These are phyloP conservation scores for Lepas anatifera DNA, from an alignment of 2,888 invertebrate species.

Conservation along the genomic window DNA sequence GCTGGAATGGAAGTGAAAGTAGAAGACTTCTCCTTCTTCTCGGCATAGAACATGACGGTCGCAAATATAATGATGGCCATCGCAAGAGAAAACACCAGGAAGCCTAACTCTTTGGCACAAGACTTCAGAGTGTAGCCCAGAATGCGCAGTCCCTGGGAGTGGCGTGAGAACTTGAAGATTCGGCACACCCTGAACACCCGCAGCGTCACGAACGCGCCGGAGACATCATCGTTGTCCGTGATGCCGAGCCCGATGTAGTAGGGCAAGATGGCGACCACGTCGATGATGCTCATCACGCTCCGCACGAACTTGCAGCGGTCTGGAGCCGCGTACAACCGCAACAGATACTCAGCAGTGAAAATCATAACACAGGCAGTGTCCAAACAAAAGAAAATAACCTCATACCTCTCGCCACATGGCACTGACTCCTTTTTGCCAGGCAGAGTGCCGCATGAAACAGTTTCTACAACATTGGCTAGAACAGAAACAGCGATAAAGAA, in stretches of 20 bases:
- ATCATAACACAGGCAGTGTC: slow-evolving; percentile 99
- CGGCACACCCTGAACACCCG: slow-evolving; percentile 98
- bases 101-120: slow-evolving; percentile 97
- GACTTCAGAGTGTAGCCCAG: slow-evolving; percentile 98
- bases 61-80: slow-evolving; percentile 99
- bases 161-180: slow-evolving; percentile 99
- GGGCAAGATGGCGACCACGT: slow-evolving; percentile 97
- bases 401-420: slow-evolving; percentile 94
- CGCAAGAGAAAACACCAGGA: slow-evolving; percentile 95
- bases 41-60: slow-evolving; percentile 99
- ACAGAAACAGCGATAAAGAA: slow-evolving; percentile 99
- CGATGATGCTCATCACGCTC: slow-evolving; percentile 97
- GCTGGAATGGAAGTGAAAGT: slow-evolving; percentile 99
- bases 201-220: slow-evolving; percentile 96
- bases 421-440: slow-evolving; percentile 44
- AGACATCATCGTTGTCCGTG: slow-evolving; percentile 87
- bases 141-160: slow-evolving; percentile 92
- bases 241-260: slow-evolving; percentile 98
- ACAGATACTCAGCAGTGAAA: slow-evolving; percentile 60
- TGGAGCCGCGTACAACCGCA: slow-evolving; percentile 85
- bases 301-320: slow-evolving; percentile 94
- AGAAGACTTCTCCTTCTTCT: slow-evolving; percentile 94
- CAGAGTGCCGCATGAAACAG: slow-evolving; percentile 82
- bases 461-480: slow-evolving; percentile 98
- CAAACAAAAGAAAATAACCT: slow-evolving; percentile 96